Evolutionary conservation across 1,140 invertebrate genomes (phyloP), one percentile per base, ranked within the genome.

Genomic region (Palaemon carinicauda): DNA sequence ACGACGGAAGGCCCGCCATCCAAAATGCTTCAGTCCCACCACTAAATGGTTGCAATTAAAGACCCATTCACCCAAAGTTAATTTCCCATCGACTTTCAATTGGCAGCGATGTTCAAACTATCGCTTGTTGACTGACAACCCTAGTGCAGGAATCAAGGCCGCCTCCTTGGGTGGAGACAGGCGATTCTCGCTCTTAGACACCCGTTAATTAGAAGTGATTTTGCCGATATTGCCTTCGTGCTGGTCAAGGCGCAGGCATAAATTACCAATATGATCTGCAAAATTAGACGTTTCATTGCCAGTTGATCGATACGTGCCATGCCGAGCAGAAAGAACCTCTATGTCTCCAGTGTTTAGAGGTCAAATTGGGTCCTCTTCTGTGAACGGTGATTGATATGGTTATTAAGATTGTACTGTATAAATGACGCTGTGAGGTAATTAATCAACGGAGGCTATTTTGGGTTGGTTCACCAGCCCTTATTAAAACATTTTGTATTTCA

Each of bases 11-110:
- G 60, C 75, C 77, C 54, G 21, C n/a, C 24, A 56, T 54, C 78
- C 31, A 69, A 73, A 86, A 86, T 77, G 73, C 84, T 86, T 86
- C 84, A 80, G 60, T 86, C 84, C 31, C 77, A 71, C 83, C 52
- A n/a, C 75, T 86, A 86, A 86, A 73, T 86, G 84, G 80, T 86
- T 80, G 84, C 84, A 86, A 86, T 86, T 86, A 86, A 80, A 80
- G 65, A 69, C 52, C 56, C 69, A 80, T 86, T 86, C 84, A 80
- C 60, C 77, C 77, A 65, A 31, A 86, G 84, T 86, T 86, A 86
- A 86, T 86, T 80, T 86, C 75, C 75, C 84, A 86, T 86, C 84
- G 84, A 86, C 60, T 78, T 53, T 41, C 56, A 80, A 86, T 86
- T 86, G 84, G 56, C 84, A 86, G 77, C 69, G 78, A 86, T 78